Percentiles rank a stretch among this genome's conserved stretches.
phyloP scores from a whole-genome alignment of 2,113 vertebrate genomes.

The Daubentonia madagascariensis region DNA sequence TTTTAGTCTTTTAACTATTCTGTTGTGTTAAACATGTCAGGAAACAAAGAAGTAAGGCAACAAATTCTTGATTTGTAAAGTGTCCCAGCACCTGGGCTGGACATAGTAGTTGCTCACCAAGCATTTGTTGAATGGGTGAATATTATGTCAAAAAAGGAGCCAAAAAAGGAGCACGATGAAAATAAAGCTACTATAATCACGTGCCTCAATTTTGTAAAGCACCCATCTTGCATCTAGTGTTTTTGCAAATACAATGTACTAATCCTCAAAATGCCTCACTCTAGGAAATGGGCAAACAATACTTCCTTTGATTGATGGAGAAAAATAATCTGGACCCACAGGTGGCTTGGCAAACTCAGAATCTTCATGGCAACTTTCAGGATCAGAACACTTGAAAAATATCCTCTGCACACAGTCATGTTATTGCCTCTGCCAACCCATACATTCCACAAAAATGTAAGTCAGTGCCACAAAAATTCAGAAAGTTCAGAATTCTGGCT shows the following conservation, averaged over 20 bases:
- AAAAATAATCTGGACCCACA: neutral
- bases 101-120: neutral
- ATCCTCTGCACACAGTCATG: neutral
- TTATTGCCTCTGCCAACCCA: neutral
- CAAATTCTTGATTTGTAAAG: neutral
- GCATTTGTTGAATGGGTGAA: neutral
- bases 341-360: neutral
- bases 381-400: neutral
- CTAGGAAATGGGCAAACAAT: neutral
- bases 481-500: neutral
- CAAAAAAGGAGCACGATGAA: neutral
- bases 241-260: neutral
- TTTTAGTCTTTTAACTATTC: neutral
- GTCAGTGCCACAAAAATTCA: neutral
- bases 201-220: neutral
- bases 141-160: neutral
- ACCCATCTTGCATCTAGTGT: neutral
- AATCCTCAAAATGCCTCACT: neutral
- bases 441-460: rapidly evolving
- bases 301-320: neutral
- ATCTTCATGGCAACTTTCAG: neutral
- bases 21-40: neutral
- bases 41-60: neutral
- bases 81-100: neutral
- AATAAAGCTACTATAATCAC: neutral